Conservation (phyloP, 2,797 vertebrate genomes). For the Notolabrus celidotus region DNA sequence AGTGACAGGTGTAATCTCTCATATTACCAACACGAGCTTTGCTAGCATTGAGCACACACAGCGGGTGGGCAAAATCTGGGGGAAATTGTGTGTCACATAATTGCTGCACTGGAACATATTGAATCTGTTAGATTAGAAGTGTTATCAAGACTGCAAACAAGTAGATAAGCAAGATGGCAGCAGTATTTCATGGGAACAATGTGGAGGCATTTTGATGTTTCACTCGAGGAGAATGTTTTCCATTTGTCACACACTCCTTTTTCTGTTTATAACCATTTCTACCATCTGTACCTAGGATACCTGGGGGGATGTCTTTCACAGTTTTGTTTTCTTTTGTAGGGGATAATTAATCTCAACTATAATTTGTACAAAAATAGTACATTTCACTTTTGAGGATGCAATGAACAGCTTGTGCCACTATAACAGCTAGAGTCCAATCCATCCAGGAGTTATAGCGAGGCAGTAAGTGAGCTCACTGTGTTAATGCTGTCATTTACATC, state of each 20-base stretch:
- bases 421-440: slow-evolving; percentile 46
- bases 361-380: slow-evolving; percentile 30
- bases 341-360: slow-evolving; percentile 36
- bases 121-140: slow-evolving; percentile 34
- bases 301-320: slow-evolving; percentile 23
- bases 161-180: slow-evolving; percentile 23
- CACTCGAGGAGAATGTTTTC: slow-evolving; percentile 33
- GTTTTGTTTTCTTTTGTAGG: slow-evolving; percentile 13
- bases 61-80: slow-evolving; percentile 37
- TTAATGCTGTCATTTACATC: slow-evolving; percentile 31
- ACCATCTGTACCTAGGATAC: slow-evolving; percentile 26
- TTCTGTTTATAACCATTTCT: slow-evolving; percentile 16
- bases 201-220: slow-evolving; percentile 37
- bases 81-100: slow-evolving; percentile 48
- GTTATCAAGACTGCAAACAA: slow-evolving; percentile 49
- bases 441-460: slow-evolving; percentile 23
- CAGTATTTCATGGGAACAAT: slow-evolving; percentile 36
- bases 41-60: slow-evolving; percentile 41
- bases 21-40: slow-evolving; percentile 68
- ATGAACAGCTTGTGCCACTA: slow-evolving; percentile 16
- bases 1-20: slow-evolving; percentile 81
- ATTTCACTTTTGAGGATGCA: slow-evolving; percentile 14
- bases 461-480: slow-evolving; percentile 12
- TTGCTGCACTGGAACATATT: slow-evolving; percentile 43
- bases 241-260: slow-evolving; percentile 29